Conservation (phyloP, 2,888 invertebrate genomes). For the Rhagonycha lutea region DNA sequence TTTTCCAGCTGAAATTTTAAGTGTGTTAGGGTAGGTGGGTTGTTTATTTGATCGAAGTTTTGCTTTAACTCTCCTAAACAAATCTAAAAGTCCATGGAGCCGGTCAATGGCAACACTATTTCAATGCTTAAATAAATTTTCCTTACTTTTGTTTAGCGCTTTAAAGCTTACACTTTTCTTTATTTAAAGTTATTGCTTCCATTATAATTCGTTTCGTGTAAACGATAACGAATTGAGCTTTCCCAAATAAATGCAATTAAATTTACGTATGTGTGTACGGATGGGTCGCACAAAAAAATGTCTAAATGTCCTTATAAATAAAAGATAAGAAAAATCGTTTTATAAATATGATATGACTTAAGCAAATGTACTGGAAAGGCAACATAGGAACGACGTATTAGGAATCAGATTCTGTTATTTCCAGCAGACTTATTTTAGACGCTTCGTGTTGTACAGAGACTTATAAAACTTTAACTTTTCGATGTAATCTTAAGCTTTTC, state of each 20-base stretch:
- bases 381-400: conserved; percentile 28
- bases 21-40: conserved; percentile 8
- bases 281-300: neutral
- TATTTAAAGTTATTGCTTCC: neutral
- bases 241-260: neutral
- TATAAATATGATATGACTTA: conserved; percentile 33
- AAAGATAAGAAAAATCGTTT: conserved; percentile 23
- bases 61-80: conserved; percentile 21
- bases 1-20: conserved; percentile 14
- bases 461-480: conserved; percentile 22
- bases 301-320: conserved; percentile 13
- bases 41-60: conserved; percentile 21
- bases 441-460: conserved; percentile 15
- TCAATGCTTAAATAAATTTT: conserved; percentile 31
- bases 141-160: conserved; percentile 16
- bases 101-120: conserved; percentile 32
- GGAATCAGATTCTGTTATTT: conserved; percentile 32
- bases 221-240: neutral
- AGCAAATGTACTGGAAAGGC: conserved; percentile 32
- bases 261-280: neutral
- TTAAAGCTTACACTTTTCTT: conserved; percentile 9
- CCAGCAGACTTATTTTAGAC: conserved; percentile 24
- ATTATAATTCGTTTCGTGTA: neutral
- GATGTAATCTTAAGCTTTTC: conserved; percentile 20
- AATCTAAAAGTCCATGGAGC: conserved; percentile 25